Base-by-base conservation (phyloP, 2,797 vertebrate genomes). In the Lagodon rhomboides region DNA sequence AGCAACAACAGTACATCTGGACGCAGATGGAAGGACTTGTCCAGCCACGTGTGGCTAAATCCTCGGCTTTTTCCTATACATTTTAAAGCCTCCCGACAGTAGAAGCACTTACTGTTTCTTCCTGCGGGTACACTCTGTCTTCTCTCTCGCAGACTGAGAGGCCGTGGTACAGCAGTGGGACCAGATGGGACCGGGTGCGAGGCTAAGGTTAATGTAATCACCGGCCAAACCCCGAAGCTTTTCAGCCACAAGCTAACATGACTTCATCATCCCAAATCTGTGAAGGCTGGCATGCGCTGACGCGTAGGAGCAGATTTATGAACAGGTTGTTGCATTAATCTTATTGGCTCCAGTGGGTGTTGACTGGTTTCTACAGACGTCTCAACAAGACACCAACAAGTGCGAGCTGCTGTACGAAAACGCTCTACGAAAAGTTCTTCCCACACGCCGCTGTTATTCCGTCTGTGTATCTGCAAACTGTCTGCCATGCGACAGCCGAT, bases 141-240 rank as follows among this genome's bases (percentile, higher is more conserved):
- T 61, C 38, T 58, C 59, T 61, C 70, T 69, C 70, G 43, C 73
- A 73, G 55, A 87, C 58, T 70, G 50, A 58, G 73, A 69, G 59
- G 79, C 74, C 77, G 77, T 25, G 59, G 85, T 59, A 60, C 22
- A 55, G 47, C 64, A 71, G 64, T 25, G 76, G 64, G 47, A 64
- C 82, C 82, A 91, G 79, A 85, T 85, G 83, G 83, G 83, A 84
- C 68, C 74, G 67, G 61, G 83, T 88, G 90, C 22, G 62, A 68
- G 60, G 68, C 75, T 87, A 54, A 89, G 82, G 79, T 91, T 85
- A 91, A 92, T 89, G 73, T 80, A 89, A 88, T 90, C 85, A 62
- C 68, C 53, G 58, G 67, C 73, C 41, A 78, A 69, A 60, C 55
- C 70, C 73, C 25, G 27, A 75, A 23, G 68, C 67, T 76, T 68